phyloP scores from a whole-genome alignment of 2,888 invertebrate species.

The Brachypterus glaber region DNA sequence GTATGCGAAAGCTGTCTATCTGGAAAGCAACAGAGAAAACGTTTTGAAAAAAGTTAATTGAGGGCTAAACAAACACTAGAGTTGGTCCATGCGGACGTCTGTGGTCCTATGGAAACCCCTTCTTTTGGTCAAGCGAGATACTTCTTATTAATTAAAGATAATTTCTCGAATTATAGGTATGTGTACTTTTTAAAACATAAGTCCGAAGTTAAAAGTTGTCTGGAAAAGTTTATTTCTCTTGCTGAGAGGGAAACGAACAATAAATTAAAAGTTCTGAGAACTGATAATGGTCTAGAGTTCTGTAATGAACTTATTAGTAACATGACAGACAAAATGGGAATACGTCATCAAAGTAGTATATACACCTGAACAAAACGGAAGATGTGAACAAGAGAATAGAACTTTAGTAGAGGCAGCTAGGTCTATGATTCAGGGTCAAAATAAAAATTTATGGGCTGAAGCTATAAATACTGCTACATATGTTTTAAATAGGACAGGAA shows the following conservation, averaged over 20 bases:
- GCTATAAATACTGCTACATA: conserved; percentile 9
- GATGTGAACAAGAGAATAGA: conserved; percentile 27
- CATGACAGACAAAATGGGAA: conserved; percentile 20
- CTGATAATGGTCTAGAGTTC: conserved; percentile 24
- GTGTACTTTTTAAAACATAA: conserved; percentile 14
- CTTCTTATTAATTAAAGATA: conserved; percentile 18
- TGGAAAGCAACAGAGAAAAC: conserved; percentile 12
- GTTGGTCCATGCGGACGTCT: conserved; percentile 16
- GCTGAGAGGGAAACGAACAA: conserved; percentile 13
- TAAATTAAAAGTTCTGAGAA: conserved; percentile 16
- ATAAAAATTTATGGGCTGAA: conserved; percentile 12
- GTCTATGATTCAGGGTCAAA: conserved; percentile 14
- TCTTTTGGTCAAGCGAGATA: conserved; percentile 15
- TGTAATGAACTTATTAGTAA: conserved; percentile 13
- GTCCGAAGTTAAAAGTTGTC: conserved; percentile 11
- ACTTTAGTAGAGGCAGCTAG: conserved; percentile 27
- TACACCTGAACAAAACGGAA: conserved; percentile 26
- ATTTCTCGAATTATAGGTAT: conserved; percentile 13
- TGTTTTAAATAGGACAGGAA: conserved; percentile 8
- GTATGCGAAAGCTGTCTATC: conserved; percentile 9
- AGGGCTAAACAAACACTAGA: conserved; percentile 9
- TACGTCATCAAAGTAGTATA: conserved; percentile 19
- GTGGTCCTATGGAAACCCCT: conserved; percentile 15
- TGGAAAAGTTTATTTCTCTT: conserved; percentile 14
- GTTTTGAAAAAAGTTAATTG: conserved; percentile 8